Evolutionary conservation across 2,113 vertebrate genomes (phyloP), one percentile per base, ranked within the genome.

Genomic region (Sporophila hypoxantha): DNA sequence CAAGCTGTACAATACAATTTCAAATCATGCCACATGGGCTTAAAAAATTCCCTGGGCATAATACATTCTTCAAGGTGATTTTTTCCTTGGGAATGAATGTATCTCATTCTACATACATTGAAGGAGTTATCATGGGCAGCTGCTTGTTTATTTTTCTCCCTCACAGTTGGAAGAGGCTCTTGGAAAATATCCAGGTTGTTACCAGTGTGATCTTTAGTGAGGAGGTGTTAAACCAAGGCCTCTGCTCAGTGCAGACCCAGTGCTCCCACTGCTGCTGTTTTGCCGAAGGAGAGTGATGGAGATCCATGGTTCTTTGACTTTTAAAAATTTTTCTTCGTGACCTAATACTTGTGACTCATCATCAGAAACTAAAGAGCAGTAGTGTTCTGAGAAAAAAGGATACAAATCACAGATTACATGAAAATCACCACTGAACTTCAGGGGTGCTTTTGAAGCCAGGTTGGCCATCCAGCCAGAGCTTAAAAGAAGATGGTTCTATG

Each of bases 11-110:
- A 34, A 19, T 14, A 36, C 52, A 29, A 10, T 25, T 64, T 70
- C 46, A 79, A 14, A 82, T 49, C 1, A 0, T 44, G 55, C 32
- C 37, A 21, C 21, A 0, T 9, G 13, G 26, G 8, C 9, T 87
- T 41, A 39, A 44, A 77, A 52, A 60, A 60, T 36, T 56, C 37
- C 14, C 41, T 3, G 2, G 56, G n/a, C 57, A 46, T 26, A 64
- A 10, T 12, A 13, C 6, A 4, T 30, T 44, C 34, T 74, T 61
- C 25, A 75, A 27, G 62, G 30, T 55, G 53, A 19, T 25, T 30
- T 68, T 89, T 68, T 34, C 14, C 36, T 80, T 64, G 41, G 53
- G 5, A 82, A 46, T 37, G 20, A 65, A 7, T 23, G 22, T 49
- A 32, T 49, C 34, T 80, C 32, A 34, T 22, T 57, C 39, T 44